A percentile compares a stretch with the other conserved stretches of the same genome.
Evolutionary conservation across 2,113 vertebrate species (phyloP).

Genomic region (Hypanus sabinus): DNA sequence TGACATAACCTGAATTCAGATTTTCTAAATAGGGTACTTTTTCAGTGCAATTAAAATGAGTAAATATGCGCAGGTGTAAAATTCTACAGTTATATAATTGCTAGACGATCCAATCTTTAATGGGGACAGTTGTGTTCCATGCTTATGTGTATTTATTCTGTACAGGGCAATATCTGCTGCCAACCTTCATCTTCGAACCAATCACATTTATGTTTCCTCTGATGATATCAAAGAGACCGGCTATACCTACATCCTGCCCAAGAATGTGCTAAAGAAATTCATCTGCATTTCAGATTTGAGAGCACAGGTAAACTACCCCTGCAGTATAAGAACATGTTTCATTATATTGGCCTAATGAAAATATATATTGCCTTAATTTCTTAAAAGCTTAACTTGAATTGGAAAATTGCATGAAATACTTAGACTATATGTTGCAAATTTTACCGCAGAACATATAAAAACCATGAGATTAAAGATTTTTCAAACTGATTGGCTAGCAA

Average conservation of each 20-base stretch:
- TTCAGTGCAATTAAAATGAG: not conserved
- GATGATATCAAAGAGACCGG: constrained; percentile 98
- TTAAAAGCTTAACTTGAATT: not conserved
- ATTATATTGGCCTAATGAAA: not conserved
- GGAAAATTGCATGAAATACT: not conserved
- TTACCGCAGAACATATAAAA: not conserved
- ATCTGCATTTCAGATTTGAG: constrained; percentile 97
- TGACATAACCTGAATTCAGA: not conserved
- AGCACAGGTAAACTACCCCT: constrained; percentile 68
- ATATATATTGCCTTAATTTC: not conserved
- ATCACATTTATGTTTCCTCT: constrained; percentile 97
- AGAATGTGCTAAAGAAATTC: constrained; percentile 96
- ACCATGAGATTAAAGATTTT: not conserved
- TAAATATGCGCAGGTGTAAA: not conserved
- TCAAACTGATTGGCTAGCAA: not conserved
- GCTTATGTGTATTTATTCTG: not conserved
- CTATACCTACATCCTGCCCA: constrained; percentile 96
- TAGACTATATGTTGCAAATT: not conserved
- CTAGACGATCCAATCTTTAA: not conserved
- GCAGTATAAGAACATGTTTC: not conserved
- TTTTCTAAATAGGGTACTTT: not conserved
- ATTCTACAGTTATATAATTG: not conserved
- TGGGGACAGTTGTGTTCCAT: not conserved
- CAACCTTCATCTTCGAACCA: constrained; percentile 91
- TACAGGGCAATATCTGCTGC: constrained; percentile 93